Base-by-base conservation (phyloP, 2,113 vertebrate genomes). In the Benitochromis conjunctus region DNA sequence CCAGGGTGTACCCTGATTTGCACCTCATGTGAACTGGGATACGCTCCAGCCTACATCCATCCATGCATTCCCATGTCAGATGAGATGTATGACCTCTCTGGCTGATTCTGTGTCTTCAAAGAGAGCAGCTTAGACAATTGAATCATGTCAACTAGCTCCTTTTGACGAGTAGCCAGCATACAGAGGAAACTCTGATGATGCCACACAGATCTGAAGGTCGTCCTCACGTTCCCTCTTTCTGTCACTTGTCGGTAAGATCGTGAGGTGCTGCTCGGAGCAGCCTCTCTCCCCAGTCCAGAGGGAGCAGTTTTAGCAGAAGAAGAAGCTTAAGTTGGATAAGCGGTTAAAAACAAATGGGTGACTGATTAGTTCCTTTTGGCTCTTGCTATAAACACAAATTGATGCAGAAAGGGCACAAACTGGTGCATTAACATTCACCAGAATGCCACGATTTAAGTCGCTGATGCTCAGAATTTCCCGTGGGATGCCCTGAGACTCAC, bases 261-360 rank as follows among this genome's bases (percentile, higher is more conserved):
- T 9, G 21, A 24, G 38, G 19, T 69, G n/a, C 41, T 46, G 24
- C 66, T 26, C 5, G 1, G 64, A 6, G 13, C 41, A 74, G 66
- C 43, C 69, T 31, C 4, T 51, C 21, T 31, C 43, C 43, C 24
- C 14, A 19, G 3, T 10, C 66, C 41, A 74, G 41, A 48, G 41
- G 66, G 66, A 74, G 24, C 41, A 19, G 41, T 74, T 48, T 48
- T 29, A 48, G 24, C 1, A 38, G 36, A 64, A 38, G 60, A 38
- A 66, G 19, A 19, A 48, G 41, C 66, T 74, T 74, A 74, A 48
- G 66, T 29, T 74, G 41, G 66, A 74, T 74, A 48, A 76, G 43
- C 0, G 9, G 43, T 51, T 76, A 76, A 51, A 48, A 51, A 76
- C 34, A 66, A 76, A 76, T 2, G 9, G 1, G 46, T 76, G 69